Conservation (phyloP, 2,797 vertebrate genomes). For the Melanotaenia pygmaea region DNA sequence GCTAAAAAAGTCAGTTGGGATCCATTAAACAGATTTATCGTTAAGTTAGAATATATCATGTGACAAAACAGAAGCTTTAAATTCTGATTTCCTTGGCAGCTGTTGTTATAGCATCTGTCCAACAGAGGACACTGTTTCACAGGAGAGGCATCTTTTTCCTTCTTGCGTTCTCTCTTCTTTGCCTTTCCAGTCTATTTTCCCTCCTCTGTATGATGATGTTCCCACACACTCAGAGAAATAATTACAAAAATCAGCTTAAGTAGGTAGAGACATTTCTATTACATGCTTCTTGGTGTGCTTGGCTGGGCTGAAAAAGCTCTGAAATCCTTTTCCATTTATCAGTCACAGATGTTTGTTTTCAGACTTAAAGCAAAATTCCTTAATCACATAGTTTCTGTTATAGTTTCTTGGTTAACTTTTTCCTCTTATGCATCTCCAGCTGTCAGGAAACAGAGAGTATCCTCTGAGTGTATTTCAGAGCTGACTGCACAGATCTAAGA, state of each 20-base stretch:
- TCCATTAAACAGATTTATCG: not conserved
- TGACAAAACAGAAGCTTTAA: not conserved
- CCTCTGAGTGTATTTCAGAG: constrained; percentile 17
- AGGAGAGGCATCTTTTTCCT: constrained; percentile 21
- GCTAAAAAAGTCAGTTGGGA: not conserved
- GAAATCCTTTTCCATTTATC: constrained; percentile 48
- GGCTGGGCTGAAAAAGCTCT: constrained; percentile 49
- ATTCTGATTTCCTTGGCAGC: not conserved
- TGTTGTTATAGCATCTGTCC: constrained; percentile 57
- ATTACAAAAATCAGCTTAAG: constrained; percentile 77
- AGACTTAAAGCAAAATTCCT: constrained; percentile 50
- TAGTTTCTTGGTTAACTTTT: constrained; percentile 51
- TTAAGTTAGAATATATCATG: not conserved
- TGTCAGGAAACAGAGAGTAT: constrained; percentile 23
- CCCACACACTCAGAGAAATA: constrained; percentile 63
- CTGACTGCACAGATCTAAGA: constrained; percentile 43
- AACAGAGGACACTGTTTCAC: constrained; percentile 79
- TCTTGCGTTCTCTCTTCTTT: constrained; percentile 2
- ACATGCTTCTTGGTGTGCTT: constrained; percentile 63
- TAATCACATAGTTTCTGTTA: constrained; percentile 49
- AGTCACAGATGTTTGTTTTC: constrained; percentile 61
- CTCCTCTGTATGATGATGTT: constrained; percentile 31
- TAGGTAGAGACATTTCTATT: constrained; percentile 73
- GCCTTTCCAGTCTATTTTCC: constrained; percentile 5
- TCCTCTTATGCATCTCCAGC: constrained; percentile 40